Conservation (phyloP, 2,888 invertebrate species). For the Acronicta psi region DNA sequence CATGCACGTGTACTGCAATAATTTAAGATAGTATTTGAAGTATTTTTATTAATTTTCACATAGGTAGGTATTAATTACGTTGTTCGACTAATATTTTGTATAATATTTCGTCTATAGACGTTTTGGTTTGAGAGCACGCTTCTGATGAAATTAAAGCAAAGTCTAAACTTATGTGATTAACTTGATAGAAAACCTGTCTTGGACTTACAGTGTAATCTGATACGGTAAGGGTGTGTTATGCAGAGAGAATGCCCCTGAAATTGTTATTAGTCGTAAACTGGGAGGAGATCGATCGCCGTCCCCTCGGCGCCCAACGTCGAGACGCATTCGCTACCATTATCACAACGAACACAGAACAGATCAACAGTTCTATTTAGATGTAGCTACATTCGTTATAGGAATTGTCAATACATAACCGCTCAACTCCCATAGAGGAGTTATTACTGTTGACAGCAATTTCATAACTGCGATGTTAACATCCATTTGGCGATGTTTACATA, state of each 20-base stretch:
- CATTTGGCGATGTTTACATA: slow-evolving; percentile 4
- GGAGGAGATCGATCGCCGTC: slow-evolving; percentile 83
- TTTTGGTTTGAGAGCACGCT: slow-evolving; percentile 5
- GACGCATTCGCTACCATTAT: slow-evolving; percentile 49
- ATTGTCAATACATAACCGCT: slow-evolving; percentile 36
- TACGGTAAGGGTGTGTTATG: slow-evolving; percentile 50
- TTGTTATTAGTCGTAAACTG: slow-evolving; percentile 77
- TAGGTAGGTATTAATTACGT: slow-evolving; percentile 1
- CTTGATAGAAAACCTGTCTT: slow-evolving; percentile 13
- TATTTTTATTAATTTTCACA: slow-evolving; percentile 4
- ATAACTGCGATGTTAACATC: slow-evolving; percentile 15
- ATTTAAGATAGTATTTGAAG: slow-evolving; percentile 15
- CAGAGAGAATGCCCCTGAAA: slow-evolving; percentile 70
- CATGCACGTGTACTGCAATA: slow-evolving; percentile 6
- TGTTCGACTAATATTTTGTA: slow-evolving; percentile 14
- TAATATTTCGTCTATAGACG: too few species aligned
- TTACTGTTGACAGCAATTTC: slow-evolving; percentile 24
- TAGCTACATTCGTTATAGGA: slow-evolving; percentile 31
- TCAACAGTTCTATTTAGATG: slow-evolving; percentile 43
- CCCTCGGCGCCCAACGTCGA: slow-evolving; percentile 72
- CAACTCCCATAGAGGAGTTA: slow-evolving; percentile 23
- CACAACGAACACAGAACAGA: slow-evolving; percentile 41
- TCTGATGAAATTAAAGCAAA: slow-evolving; percentile 8
- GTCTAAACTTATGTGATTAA: slow-evolving; percentile 9
- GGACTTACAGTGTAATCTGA: slow-evolving; percentile 36